Conservation (phyloP, 2,797 vertebrate genomes). For the Orientallactaga sibirica region DNA sequence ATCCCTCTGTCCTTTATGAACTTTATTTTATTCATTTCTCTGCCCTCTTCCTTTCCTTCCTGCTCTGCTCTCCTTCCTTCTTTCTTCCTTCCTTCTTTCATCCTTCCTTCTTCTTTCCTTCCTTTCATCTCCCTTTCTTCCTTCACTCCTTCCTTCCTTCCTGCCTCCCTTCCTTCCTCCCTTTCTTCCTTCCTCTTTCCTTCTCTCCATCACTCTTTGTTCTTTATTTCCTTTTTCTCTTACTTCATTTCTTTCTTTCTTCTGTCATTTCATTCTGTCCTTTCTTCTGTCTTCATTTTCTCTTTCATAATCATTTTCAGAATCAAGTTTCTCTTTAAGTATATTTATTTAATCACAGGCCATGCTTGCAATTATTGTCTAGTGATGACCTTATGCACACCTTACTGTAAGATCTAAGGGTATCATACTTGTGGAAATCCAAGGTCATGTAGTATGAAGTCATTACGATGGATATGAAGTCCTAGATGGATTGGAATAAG, state of each 20-base stretch:
- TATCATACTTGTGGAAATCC: not conserved
- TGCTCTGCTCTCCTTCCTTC: fast-evolving
- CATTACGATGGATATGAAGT: not conserved
- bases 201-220: too few relatives aligned
- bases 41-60: too few relatives aligned
- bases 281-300: too few relatives aligned
- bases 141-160: fast-evolving
- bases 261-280: too few relatives aligned
- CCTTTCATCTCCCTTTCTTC: not conserved
- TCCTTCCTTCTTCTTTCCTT: too few relatives aligned
- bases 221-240: too few relatives aligned
- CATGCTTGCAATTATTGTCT: not conserved
- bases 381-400: not conserved
- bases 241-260: too few relatives aligned
- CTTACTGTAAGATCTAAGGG: not conserved
- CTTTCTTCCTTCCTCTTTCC: too few relatives aligned
- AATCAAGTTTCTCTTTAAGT: not conserved
- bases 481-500: not conserved
- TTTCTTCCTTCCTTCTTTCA: too few relatives aligned
- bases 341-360: conserved; percentile 1
- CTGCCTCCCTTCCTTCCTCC: too few relatives aligned
- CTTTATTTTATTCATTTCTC: too few relatives aligned
- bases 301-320: not conserved
- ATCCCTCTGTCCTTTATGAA: too few relatives aligned
- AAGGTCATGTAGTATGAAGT: not conserved